Evolutionary conservation across 1,140 invertebrate genomes (phyloP), one percentile per base, ranked within the genome.

Genomic region (Berghia stephanieae): DNA sequence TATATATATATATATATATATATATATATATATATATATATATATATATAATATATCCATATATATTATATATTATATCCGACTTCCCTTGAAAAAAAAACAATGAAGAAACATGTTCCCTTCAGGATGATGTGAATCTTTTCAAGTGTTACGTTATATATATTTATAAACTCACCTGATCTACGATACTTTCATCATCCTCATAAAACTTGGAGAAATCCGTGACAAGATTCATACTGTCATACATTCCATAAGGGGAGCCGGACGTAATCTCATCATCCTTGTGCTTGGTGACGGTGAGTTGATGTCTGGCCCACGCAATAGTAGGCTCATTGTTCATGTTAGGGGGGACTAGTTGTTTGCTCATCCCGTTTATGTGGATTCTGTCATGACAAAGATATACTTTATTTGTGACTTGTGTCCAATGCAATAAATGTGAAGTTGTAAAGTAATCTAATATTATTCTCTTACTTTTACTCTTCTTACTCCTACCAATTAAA

Each of bases 251-350:
- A 72, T 86, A 87, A 31, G 78, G 71, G 5, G 86, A 86, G 43
- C 85, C 84, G 52, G 83, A 86, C 2, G 70, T 44, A 10, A 68
- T 69, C 71, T 88, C 87, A 34, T 81, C 76, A 13, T 87, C 83
- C 40, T 86, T 86, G 36, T 79, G 75, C 69, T 84, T 86, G 4
- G 87, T 88, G 2, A 88, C 84, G 3, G 83, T 82, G 42, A 88
- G 55, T 70, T 88, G 86, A 67, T 86, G 84, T 21, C 85, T 76
- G 1, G 86, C 76, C 86, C 86, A 87, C 0, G 84, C 75, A 2
- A 86, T 55, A 2, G 82, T 78, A 6, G 49, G 55, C 36, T 83
- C 85, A 70, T 84, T 85, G 16, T 83, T 80, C 27, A 80, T 71
- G 55, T 82, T 77, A 13, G 80, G 71, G 8, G 86, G 82, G 1